Base-by-base conservation (phyloP, 1,140 invertebrate species). In the Cherax destructor region DNA sequence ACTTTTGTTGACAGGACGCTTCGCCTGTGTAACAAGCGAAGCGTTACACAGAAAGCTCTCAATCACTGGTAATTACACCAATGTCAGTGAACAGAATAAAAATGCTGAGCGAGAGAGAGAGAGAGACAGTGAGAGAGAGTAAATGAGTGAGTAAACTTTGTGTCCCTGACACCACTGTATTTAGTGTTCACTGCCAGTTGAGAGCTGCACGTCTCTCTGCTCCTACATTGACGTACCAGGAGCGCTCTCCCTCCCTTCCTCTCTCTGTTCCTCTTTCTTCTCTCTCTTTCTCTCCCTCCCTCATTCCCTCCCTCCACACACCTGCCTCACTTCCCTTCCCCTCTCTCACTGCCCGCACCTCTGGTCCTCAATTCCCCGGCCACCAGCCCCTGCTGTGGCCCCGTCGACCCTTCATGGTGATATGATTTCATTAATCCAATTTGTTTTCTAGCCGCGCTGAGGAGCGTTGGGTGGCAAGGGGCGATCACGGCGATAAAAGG, bases 371-470 rank as follows among this genome's bases (percentile, higher is more conserved):
- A 65, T 52, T 61, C 49, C 78, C 56, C 61, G 24, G 9, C 30
- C 87, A 49, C 52, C 74, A n/a, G 76, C 86, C 24, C 86, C 11
- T 30, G 52, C 52, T 41, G 59, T 56, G 77, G 77, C 30, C 77
- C 77, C 16, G 47, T 77, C 65, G 59, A 69, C 61, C 87, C 87
- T 81, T 83, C 87, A 88, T 81, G 78, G 87, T 88, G 87, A 88
- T 88, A 88, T 88, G 87, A 88, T 88, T 88, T 88, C 87, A 88
- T 88, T 74, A 88, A 88, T 88, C 87, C 87, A 88, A 88, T 88
- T 88, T 88, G 87, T 88, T 81, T 88, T 74, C 65, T 74, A 49
- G 69, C 83, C 83, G 18, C 83, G n/a, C 83, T n/a, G 52, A 74
- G 69, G 65, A 24, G 18, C 41, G 83, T 16, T 52, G 83, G 83